phyloP scores from a whole-genome alignment of 2,888 invertebrate species.

The Xiphydria camelus region DNA sequence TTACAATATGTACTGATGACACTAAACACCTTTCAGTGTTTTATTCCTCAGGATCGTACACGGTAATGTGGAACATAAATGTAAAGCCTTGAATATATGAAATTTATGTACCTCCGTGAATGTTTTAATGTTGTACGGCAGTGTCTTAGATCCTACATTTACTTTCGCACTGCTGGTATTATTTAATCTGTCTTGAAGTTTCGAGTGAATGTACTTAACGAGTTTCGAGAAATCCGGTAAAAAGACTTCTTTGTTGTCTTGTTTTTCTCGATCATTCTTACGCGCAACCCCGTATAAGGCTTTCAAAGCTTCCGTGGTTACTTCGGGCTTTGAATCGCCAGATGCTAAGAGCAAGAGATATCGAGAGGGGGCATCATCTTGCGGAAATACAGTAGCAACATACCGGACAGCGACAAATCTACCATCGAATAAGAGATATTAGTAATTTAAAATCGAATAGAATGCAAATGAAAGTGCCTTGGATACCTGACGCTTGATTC shows the following conservation, averaged over 20 bases:
- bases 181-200: constrained; percentile 42
- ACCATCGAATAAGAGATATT: not conserved
- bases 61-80: not conserved
- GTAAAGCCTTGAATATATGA: not conserved
- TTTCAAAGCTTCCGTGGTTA: constrained; percentile 73
- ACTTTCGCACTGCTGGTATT: constrained; percentile 61
- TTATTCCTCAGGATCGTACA: too few relatives aligned
- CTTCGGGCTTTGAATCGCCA: constrained; percentile 81
- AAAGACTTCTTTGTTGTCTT: constrained; percentile 54
- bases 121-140: constrained; percentile 73
- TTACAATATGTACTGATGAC: too few relatives aligned
- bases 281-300: constrained; percentile 72
- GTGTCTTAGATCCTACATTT: constrained; percentile 67
- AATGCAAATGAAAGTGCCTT: too few relatives aligned
- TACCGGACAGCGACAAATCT: constrained; percentile 83
- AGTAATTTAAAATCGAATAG: constrained; percentile 4
- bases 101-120: constrained; percentile 70
- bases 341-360: constrained; percentile 81
- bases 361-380: constrained; percentile 79
- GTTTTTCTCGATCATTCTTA: constrained; percentile 42
- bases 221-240: constrained; percentile 76
- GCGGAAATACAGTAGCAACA: constrained; percentile 79
- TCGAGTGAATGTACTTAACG: constrained; percentile 68
- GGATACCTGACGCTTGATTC: constrained; percentile 63
- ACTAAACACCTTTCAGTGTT: too few relatives aligned